phyloP scores from a whole-genome alignment of 2,797 vertebrate genomes.

The Gymnoscopelus microlampas region DNA sequence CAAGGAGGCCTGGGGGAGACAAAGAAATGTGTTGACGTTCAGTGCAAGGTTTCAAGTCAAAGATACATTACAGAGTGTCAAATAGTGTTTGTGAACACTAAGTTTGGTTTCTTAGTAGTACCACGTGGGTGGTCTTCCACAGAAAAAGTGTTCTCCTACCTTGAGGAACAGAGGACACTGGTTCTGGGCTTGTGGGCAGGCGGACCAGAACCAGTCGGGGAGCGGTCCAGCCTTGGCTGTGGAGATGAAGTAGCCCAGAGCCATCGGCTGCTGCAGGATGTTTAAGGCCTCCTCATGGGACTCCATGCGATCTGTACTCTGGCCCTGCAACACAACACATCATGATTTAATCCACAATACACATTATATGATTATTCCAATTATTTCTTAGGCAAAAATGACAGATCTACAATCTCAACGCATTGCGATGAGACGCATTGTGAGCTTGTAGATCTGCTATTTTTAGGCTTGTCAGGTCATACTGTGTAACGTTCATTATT shows the following conservation, averaged over 20 bases:
- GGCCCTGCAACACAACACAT: slow-evolving; percentile 82
- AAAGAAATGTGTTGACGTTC: not conserved
- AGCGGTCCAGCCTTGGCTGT: slow-evolving; percentile 98
- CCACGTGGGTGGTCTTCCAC: not conserved
- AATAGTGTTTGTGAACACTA: not conserved
- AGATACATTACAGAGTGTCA: not conserved
- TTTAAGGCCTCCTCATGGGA: slow-evolving; percentile 98
- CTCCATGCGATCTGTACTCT: slow-evolving; percentile 95
- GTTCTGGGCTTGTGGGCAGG: slow-evolving; percentile 99
- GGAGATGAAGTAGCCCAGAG: slow-evolving; percentile 98
- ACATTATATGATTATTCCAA: too few relatives aligned
- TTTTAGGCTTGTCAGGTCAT: too few relatives aligned
- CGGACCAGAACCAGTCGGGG: slow-evolving; percentile 99
- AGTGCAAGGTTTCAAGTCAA: not conserved
- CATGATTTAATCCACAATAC: not conserved
- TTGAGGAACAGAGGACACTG: slow-evolving; percentile 99
- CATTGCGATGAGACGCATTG: too few relatives aligned
- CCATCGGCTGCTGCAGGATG: slow-evolving; percentile 98
- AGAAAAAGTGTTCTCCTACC: slow-evolving; percentile 73
- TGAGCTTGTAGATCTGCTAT: too few relatives aligned
- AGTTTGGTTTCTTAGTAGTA: too few relatives aligned
- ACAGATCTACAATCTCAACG: too few relatives aligned
- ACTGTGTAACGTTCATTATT: too few relatives aligned
- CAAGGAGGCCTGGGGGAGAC: slow-evolving; percentile 89
- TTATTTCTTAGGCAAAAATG: too few relatives aligned